phyloP scores from a whole-genome alignment of 2,888 invertebrate species.

The Agriopis marginaria region DNA sequence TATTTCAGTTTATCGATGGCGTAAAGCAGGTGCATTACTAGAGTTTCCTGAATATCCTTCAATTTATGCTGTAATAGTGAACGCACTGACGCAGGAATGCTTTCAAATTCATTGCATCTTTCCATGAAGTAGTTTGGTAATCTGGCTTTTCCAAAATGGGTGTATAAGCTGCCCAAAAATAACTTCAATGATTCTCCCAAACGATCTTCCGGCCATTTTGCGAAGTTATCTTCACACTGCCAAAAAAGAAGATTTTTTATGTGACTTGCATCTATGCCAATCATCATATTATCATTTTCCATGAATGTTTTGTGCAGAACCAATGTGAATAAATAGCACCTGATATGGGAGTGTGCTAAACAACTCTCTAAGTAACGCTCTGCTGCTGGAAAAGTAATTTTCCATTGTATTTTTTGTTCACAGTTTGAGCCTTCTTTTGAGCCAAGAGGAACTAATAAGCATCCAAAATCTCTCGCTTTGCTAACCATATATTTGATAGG shows the following conservation, averaged over 20 bases:
- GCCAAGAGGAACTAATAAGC: constrained; percentile 90
- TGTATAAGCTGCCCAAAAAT: constrained; percentile 88
- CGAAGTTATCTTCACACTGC: constrained; percentile 91
- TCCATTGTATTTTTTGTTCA: constrained; percentile 91
- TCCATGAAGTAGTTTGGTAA: constrained; percentile 91
- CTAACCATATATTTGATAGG: constrained; percentile 89
- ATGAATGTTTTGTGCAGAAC: constrained; percentile 90
- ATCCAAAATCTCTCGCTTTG: constrained; percentile 88
- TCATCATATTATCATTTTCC: constrained; percentile 86
- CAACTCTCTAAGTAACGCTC: constrained; percentile 92
- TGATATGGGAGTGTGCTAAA: constrained; percentile 90
- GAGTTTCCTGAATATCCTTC: constrained; percentile 89
- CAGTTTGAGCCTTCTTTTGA: constrained; percentile 88
- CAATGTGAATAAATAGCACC: constrained; percentile 89
- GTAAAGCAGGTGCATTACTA: constrained; percentile 89
- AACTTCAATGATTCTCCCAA: constrained; percentile 89
- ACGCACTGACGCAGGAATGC: constrained; percentile 88
- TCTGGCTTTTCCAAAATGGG: constrained; percentile 86
- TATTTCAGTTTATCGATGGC: constrained; percentile 90
- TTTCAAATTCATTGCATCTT: constrained; percentile 90
- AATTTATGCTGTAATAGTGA: constrained; percentile 88
- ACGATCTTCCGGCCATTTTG: constrained; percentile 91
- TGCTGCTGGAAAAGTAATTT: constrained; percentile 91
- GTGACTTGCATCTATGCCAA: constrained; percentile 90
- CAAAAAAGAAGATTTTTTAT: constrained; percentile 91